These are phyloP conservation scores for Pandemis cinnamomeana DNA, from an alignment of 2,888 invertebrate species.

Conservation along the genomic window DNA sequence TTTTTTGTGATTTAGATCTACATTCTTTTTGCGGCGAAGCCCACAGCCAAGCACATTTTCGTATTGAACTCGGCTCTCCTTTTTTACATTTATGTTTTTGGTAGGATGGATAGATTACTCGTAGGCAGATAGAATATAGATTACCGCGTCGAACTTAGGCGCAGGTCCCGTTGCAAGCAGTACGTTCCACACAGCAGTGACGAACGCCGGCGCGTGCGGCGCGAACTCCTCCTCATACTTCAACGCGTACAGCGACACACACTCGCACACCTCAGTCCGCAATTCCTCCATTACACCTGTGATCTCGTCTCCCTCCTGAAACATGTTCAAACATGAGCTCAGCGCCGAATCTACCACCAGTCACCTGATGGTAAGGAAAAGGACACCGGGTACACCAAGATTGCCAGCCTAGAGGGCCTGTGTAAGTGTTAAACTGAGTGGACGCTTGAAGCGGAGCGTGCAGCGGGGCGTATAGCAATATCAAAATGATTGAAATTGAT, in stretches of 20 bases:
- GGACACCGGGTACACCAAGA: no score
- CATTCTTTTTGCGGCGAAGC: no score
- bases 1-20: no score
- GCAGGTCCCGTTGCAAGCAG: conserved; percentile 93
- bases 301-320: conserved; percentile 91
- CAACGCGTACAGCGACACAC: conserved; percentile 96
- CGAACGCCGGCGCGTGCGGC: conserved; percentile 94
- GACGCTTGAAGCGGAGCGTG: no score
- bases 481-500: no score
- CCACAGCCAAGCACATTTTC: no score
- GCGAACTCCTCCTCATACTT: conserved; percentile 99
- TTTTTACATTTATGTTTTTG: no score
- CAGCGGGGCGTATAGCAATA: no score
- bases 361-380: neutral
- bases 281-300: conserved; percentile 95
- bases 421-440: no score
- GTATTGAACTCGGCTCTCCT: no score
- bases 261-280: conserved; percentile 98
- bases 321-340: neutral
- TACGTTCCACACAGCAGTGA: conserved; percentile 97
- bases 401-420: no score
- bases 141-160: conserved; percentile 95
- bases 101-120: no score
- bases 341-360: neutral
- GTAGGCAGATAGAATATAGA: conserved; percentile 36